phyloP scores from a whole-genome alignment of 2,888 invertebrate species.

The Mystacides longicornis region DNA sequence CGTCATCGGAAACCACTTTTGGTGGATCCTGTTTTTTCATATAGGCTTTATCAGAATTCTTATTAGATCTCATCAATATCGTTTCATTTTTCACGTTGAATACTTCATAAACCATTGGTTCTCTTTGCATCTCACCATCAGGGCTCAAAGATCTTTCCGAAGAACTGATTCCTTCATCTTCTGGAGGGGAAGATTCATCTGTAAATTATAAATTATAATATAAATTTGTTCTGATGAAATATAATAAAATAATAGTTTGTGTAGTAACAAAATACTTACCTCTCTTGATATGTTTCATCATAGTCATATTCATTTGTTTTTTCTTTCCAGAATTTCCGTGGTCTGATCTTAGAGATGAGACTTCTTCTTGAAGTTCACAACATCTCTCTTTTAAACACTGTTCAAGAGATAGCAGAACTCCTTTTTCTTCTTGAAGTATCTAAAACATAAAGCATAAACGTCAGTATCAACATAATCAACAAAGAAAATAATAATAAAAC shows the following conservation, averaged over 20 bases:
- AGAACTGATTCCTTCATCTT: constrained; percentile 84
- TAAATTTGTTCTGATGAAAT: not conserved
- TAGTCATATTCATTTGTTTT: constrained; percentile 41
- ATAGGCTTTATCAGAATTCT: constrained; percentile 33
- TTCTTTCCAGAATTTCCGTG: constrained; percentile 44
- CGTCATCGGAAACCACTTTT: constrained; percentile 38
- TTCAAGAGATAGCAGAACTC: constrained; percentile 63
- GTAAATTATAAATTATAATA: constrained; percentile 28
- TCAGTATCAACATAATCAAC: not conserved
- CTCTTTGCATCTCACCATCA: constrained; percentile 56
- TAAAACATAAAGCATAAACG: constrained; percentile 31
- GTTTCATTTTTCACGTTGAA: constrained; percentile 54
- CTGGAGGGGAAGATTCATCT: constrained; percentile 68
- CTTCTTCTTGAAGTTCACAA: constrained; percentile 66
- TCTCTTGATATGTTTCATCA: constrained; percentile 46
- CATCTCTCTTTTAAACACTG: constrained; percentile 69
- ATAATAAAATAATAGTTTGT: not conserved
- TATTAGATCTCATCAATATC: constrained; percentile 34
- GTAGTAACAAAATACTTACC: constrained; percentile 31
- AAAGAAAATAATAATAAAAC: not conserved
- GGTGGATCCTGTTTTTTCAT: constrained; percentile 31
- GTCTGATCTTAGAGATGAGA: constrained; percentile 52
- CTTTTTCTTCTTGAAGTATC: constrained; percentile 72
- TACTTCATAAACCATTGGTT: constrained; percentile 54
- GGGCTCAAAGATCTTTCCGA: constrained; percentile 74